These are phyloP conservation scores for Alosa alosa DNA, from an alignment of 2,113 vertebrate genomes.

Conservation along the genomic window DNA sequence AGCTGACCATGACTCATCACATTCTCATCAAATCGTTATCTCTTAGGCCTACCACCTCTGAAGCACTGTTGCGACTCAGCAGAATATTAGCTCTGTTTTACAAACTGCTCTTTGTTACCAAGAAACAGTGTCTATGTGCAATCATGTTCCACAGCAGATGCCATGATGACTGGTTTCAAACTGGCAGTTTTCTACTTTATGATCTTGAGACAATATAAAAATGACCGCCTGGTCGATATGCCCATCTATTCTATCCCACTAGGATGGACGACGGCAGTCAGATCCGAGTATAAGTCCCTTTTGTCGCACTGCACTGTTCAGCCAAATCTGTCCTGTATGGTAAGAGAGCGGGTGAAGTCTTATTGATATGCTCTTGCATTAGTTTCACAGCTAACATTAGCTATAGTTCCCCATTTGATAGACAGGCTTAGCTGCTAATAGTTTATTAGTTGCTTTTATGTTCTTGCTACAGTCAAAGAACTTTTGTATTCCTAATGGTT, in stretches of 20 bases:
- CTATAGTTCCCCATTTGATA: background rate
- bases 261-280: constrained; percentile 72
- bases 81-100: background rate
- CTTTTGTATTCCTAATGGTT: background rate
- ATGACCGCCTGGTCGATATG: background rate
- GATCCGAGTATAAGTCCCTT: constrained; percentile 67
- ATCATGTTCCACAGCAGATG: background rate
- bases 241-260: constrained; percentile 48
- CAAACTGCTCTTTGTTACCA: background rate
- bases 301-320: background rate
- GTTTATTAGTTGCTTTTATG: background rate
- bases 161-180: background rate
- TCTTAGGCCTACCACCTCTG: background rate
- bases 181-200: constrained; percentile 3
- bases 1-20: background rate
- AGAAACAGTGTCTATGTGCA: background rate
- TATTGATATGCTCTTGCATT: background rate
- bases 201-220: constrained; percentile 25
- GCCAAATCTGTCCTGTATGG: constrained; percentile 35
- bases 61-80: background rate
- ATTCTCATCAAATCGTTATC: background rate
- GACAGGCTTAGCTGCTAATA: background rate
- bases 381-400: background rate
- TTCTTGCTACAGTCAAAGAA: background rate
- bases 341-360: constrained; percentile 52